Conservation (phyloP, 2,888 invertebrate genomes). For the Phrixothrix hirtus region DNA sequence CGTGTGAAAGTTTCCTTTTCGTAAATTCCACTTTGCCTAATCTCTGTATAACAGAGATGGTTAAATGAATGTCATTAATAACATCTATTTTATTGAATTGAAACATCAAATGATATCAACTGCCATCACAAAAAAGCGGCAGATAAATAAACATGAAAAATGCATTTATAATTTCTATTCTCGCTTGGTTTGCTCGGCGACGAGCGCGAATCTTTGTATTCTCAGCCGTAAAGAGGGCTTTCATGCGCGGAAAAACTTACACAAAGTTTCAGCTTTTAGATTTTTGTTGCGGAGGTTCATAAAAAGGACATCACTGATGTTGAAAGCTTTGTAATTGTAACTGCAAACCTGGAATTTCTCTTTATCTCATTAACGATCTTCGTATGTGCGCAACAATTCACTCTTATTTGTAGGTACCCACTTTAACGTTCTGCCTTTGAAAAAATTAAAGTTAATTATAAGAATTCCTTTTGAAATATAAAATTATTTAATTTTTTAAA, state of each 20-base stretch:
- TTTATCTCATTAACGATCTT: constrained; percentile 30
- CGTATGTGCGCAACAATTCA: no score
- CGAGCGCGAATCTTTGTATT: constrained; percentile 29
- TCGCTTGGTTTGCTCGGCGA: constrained; percentile 27
- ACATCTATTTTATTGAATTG: constrained; percentile 18
- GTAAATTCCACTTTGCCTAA: constrained; percentile 13
- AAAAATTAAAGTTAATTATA: no score
- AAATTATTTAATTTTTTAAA: not conserved
- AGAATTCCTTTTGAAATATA: no score
- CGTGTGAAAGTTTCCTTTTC: constrained; percentile 16
- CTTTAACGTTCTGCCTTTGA: no score
- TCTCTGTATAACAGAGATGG: constrained; percentile 10
- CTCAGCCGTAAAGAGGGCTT: constrained; percentile 21
- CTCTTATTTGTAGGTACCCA: no score
- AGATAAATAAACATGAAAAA: constrained; percentile 29
- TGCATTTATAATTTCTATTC: constrained; percentile 32
- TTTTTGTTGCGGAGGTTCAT: constrained; percentile 24
- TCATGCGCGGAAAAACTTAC: constrained; percentile 24
- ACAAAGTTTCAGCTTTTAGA: constrained; percentile 29
- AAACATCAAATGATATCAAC: constrained; percentile 27
- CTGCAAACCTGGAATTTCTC: constrained; percentile 19
- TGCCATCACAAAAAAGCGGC: constrained; percentile 13
- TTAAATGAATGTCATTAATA: constrained; percentile 24
- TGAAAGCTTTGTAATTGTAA: constrained; percentile 26
- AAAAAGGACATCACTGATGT: constrained; percentile 26